Evolutionary conservation across 2,797 vertebrate genomes (phyloP).

Genomic region (Megaceryle alcyon): DNA sequence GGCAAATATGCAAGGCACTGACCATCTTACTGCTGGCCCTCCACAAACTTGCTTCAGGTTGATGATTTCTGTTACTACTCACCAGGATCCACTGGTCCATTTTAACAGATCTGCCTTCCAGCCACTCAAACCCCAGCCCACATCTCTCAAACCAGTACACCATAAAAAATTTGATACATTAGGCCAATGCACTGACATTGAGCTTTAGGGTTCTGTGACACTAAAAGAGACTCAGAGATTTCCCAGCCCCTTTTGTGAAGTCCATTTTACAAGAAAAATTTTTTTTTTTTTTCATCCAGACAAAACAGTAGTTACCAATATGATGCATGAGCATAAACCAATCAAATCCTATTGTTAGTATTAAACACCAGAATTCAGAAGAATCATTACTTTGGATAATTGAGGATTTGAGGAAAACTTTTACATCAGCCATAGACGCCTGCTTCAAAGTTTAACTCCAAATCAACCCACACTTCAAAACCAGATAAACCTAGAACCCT

Average conservation of each 20-base stretch:
- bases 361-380: neutral
- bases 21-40: neutral
- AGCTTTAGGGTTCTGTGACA: neutral
- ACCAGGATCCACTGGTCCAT: fast-evolving
- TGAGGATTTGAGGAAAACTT: neutral
- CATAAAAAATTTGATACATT: neutral
- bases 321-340: neutral
- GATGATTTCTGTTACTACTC: neutral
- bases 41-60: neutral
- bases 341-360: neutral
- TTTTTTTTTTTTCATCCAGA: neutral
- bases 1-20: neutral
- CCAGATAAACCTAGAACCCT: neutral
- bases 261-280: neutral
- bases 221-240: neutral
- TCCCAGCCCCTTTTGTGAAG: neutral
- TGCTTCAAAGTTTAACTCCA: neutral
- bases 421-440: neutral
- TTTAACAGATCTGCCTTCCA: neutral
- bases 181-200: neutral
- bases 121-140: neutral
- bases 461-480: neutral
- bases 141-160: neutral
- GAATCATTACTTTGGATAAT: neutral
- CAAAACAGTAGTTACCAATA: neutral